Percentiles rank a stretch among this genome's conserved stretches.
Evolutionary conservation across 2,797 vertebrate genomes (phyloP).

Genomic region (Odontamblyopus rebecca): DNA sequence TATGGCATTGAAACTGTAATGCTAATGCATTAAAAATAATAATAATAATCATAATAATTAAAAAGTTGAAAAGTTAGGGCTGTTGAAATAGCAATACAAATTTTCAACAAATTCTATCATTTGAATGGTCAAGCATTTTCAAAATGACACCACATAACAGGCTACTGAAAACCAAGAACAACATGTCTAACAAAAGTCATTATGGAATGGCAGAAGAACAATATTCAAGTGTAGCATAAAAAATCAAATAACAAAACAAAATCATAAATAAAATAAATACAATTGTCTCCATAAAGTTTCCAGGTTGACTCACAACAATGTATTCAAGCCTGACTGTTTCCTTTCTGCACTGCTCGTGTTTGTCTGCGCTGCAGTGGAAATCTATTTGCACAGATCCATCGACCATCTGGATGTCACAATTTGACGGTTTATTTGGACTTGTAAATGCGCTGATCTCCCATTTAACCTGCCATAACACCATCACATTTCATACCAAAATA

Average conservation of each 20-base stretch:
- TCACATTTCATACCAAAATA: constrained; percentile 22
- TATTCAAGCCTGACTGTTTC: not conserved
- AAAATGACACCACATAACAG: no score
- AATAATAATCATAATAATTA: no score
- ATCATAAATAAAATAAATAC: not conserved
- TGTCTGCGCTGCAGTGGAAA: not conserved
- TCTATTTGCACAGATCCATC: constrained; percentile 2
- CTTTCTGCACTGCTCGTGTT: not conserved
- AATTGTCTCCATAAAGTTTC: no score
- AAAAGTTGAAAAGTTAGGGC: not conserved
- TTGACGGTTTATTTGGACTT: constrained; percentile 9
- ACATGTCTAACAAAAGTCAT: no score
- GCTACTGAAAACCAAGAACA: no score
- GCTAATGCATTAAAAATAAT: not conserved
- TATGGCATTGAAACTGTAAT: not conserved
- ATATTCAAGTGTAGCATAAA: not conserved
- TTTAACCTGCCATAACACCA: constrained; percentile 19
- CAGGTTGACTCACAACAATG: not conserved
- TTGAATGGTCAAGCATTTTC: no score
- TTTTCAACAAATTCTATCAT: no score
- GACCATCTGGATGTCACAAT: constrained; percentile 8
- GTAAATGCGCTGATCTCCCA: constrained; percentile 3
- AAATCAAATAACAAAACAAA: no score
- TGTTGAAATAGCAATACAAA: no score
- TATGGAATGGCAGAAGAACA: no score